phyloP scores from a whole-genome alignment of 64 coral and sea anemone species.

The Pachyseris speciosa region DNA sequence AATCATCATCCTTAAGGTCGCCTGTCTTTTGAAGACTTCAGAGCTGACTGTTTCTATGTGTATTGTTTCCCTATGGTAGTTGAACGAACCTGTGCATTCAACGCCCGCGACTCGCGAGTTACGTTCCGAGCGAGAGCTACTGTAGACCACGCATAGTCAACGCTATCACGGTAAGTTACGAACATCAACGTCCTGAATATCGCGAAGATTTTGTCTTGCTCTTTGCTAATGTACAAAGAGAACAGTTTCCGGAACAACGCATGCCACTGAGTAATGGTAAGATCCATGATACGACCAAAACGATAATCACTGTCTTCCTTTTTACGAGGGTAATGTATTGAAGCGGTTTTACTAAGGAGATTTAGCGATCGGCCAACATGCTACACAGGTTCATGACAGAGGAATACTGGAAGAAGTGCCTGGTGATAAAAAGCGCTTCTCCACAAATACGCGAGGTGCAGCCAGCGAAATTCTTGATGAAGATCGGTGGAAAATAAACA shows the following conservation, averaged over 20 bases:
- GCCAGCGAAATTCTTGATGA: not conserved
- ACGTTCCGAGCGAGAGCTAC: not conserved
- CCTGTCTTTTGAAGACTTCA: not conserved
- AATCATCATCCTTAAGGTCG: not conserved
- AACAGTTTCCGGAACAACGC: not conserved
- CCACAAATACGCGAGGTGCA: not conserved
- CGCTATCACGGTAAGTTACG: not conserved
- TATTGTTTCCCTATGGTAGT: not conserved
- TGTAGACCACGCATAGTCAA: not conserved
- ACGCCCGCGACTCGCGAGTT: not conserved
- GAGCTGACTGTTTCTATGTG: not conserved
- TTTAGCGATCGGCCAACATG: constrained; percentile 28
- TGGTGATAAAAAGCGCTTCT: not conserved
- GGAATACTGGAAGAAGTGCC: not conserved
- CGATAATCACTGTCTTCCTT: not conserved
- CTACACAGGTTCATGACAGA: constrained; percentile 24
- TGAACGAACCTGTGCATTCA: not conserved
- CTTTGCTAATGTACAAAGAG: not conserved
- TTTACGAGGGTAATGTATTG: constrained; percentile 12
- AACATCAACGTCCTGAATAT: not conserved
- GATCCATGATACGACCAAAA: constrained; percentile 9
- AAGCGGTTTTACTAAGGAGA: constrained; percentile 39
- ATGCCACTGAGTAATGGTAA: constrained; percentile 7
- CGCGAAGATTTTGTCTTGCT: not conserved
- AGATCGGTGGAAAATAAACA: not conserved